Conservation (phyloP, 2,797 vertebrate genomes). For the Lemur catta region DNA sequence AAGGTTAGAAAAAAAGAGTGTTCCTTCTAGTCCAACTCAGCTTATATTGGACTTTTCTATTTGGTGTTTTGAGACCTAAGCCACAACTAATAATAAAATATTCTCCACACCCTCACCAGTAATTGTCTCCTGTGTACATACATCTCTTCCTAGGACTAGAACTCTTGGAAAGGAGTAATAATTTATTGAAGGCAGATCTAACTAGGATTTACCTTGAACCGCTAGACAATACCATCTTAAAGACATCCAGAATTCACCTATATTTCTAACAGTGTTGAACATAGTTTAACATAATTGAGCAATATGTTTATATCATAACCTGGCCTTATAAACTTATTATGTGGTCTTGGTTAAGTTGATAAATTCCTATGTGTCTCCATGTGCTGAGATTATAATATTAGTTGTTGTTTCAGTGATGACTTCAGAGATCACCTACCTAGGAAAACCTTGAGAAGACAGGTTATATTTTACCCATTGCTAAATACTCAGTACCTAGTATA, state of each 20-base stretch:
- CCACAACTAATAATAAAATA: not conserved
- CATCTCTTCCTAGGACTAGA: not conserved
- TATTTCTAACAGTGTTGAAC: conserved; percentile 10
- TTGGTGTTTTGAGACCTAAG: not conserved
- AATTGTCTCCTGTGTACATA: not conserved
- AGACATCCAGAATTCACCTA: not conserved
- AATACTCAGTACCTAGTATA: not conserved
- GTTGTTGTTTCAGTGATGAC: not conserved
- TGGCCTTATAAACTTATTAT: not conserved
- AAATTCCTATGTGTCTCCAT: not conserved
- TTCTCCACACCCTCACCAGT: not conserved
- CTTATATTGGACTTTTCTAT: not conserved
- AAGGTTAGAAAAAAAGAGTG: not conserved
- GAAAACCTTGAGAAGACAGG: not conserved
- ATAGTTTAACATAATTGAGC: not conserved
- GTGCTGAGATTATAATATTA: not conserved
- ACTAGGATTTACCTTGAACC: not conserved
- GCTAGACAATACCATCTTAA: not conserved
- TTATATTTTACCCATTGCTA: conserved; percentile 18
- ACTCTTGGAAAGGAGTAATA: not conserved
- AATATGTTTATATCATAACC: not conserved
- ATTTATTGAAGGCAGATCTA: not conserved
- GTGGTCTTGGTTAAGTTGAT: not conserved
- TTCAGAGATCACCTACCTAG: not conserved
- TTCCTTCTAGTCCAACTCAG: not conserved